phyloP scores from a whole-genome alignment of 2,113 vertebrate genomes.

The Castor canadensis region DNA sequence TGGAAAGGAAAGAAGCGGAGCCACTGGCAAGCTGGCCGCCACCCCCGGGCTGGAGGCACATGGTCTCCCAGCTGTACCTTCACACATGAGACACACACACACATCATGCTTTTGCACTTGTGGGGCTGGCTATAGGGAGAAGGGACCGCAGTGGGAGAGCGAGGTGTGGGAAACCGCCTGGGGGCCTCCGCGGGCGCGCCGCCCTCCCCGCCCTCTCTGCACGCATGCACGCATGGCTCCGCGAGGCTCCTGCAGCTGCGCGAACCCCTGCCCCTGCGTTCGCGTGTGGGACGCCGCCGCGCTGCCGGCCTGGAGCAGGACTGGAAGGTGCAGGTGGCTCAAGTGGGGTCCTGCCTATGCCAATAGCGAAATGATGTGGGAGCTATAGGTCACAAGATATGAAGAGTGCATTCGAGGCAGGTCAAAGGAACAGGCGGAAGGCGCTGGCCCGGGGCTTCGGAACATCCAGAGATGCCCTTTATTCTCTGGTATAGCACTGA shows the following conservation, averaged over 20 bases:
- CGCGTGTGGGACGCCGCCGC: background rate
- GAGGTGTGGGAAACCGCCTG: background rate
- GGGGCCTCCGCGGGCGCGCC: background rate
- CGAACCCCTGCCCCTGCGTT: background rate
- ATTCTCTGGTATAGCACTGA: background rate
- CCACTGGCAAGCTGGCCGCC: background rate
- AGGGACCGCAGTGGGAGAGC: background rate
- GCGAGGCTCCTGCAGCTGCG: slow-evolving; percentile 59
- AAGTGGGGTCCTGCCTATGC: background rate
- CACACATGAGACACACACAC: background rate
- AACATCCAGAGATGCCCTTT: background rate
- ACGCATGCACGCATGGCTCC: slow-evolving; percentile 1
- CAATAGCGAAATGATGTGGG: background rate
- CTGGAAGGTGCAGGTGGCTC: background rate
- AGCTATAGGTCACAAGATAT: background rate
- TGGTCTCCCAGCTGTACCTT: background rate
- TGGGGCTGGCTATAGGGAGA: slow-evolving; percentile 1
- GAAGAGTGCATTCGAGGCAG: background rate
- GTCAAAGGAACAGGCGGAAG: background rate
- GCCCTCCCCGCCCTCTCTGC: background rate
- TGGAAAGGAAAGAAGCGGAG: background rate
- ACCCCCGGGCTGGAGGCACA: background rate
- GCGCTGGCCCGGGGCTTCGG: background rate
- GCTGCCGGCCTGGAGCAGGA: background rate
- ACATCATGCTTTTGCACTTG: background rate